Evolutionary conservation across 92 coral and sea anemone species (phyloP).

Genomic region (Blastomussa wellsi): DNA sequence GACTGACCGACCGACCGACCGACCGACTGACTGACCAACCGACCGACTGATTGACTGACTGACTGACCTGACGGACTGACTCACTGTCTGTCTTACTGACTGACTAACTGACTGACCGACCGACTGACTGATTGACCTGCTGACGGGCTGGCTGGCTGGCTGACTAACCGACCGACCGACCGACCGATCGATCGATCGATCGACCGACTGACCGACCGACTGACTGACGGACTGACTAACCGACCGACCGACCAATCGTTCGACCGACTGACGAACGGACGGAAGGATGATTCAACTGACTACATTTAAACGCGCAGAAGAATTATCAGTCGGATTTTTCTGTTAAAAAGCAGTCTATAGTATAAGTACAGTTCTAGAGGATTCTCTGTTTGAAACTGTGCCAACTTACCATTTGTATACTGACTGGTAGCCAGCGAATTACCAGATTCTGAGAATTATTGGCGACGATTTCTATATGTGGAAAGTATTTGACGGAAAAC

Average conservation of each 20-base stretch:
- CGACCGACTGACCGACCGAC: background rate
- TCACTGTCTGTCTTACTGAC: background rate
- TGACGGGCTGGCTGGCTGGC: background rate
- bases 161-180: too few species aligned
- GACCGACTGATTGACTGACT: background rate
- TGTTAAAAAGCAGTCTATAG: background rate
- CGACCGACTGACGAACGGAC: too few species aligned
- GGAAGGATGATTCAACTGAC: too few species aligned
- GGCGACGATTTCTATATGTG: conserved; percentile 15
- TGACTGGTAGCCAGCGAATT: conserved; percentile 52
- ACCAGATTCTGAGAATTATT: conserved; percentile 39
- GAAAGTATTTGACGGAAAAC: conserved; percentile 40
- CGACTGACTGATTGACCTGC: too few species aligned
- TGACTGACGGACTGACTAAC: background rate
- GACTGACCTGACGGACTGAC: background rate
- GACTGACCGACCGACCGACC: background rate
- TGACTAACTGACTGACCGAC: background rate
- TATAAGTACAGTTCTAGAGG: background rate
- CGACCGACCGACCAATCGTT: background rate
- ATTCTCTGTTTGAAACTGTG: background rate
- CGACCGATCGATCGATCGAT: background rate
- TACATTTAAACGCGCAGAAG: too few species aligned
- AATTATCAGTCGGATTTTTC: background rate
- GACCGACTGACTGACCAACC: background rate
- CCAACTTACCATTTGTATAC: conserved; percentile 18